Evolutionary conservation across 1,140 invertebrate species (phyloP).

Genomic region (Drosophila ohnishii): DNA sequence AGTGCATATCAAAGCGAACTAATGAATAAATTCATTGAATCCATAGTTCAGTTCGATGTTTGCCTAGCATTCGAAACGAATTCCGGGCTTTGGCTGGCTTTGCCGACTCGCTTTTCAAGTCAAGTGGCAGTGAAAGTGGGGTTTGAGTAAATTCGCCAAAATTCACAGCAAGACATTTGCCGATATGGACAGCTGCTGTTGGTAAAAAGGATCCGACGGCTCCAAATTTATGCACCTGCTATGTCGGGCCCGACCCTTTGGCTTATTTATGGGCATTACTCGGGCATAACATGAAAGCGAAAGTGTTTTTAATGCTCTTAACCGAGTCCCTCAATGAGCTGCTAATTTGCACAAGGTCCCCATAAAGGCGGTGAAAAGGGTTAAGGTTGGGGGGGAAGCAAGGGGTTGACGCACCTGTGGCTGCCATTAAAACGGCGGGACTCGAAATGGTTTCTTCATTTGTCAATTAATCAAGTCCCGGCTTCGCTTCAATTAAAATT

Average conservation of each 20-base stretch:
- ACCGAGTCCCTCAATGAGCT: slow-evolving; percentile 42
- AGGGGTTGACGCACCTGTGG: slow-evolving; percentile 39
- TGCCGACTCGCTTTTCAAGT: slow-evolving; percentile 38
- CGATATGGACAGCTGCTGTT: slow-evolving; percentile 48
- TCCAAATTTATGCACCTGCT: slow-evolving; percentile 52
- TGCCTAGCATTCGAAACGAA: slow-evolving; percentile 63
- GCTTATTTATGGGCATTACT: slow-evolving; percentile 57
- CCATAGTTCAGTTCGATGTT: slow-evolving; percentile 61
- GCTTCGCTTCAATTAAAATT: slow-evolving; percentile 48
- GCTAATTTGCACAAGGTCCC: slow-evolving; percentile 58
- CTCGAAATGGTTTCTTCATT: slow-evolving; percentile 44
- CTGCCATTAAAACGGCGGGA: slow-evolving; percentile 44
- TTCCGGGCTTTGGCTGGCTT: slow-evolving; percentile 20
- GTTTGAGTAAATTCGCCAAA: background rate
- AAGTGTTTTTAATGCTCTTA: slow-evolving; percentile 60
- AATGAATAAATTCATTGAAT: slow-evolving; percentile 82
- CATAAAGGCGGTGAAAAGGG: slow-evolving; percentile 18
- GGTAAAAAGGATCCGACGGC: slow-evolving; percentile 9
- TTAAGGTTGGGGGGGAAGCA: background rate
- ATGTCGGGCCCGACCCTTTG: slow-evolving; percentile 28
- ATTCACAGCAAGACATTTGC: slow-evolving; percentile 12
- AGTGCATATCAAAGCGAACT: slow-evolving; percentile 79
- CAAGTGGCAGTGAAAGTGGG: slow-evolving; percentile 4
- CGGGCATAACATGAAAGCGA: slow-evolving; percentile 56
- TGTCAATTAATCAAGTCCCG: slow-evolving; percentile 52